Percentiles rank a stretch among this genome's conserved stretches.
phyloP scores from a whole-genome alignment of 92 coral and sea anemone genomes.

The Galaxea fascicularis region DNA sequence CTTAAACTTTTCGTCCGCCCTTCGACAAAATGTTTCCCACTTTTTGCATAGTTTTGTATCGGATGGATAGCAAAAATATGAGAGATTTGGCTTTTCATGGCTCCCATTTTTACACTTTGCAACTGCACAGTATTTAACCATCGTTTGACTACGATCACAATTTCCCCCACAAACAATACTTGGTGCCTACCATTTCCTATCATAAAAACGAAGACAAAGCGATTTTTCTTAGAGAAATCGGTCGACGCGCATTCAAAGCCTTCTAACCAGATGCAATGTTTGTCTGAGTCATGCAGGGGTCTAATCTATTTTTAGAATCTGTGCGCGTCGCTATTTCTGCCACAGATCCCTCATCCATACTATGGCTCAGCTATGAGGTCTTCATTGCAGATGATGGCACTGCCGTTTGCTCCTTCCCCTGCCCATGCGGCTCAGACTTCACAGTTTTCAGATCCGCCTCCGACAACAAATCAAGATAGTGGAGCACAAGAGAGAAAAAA shows the following conservation, averaged over 20 bases:
- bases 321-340: too few species aligned
- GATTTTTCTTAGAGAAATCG: too few species aligned
- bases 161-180: too few species aligned
- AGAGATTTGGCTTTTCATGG: constrained; percentile 17
- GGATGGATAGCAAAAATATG: constrained; percentile 15
- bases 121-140: constrained; percentile 24
- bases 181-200: too few species aligned
- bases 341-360: constrained; percentile 18
- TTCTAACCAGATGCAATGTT: too few species aligned
- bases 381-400: constrained; percentile 32
- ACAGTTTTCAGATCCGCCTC: constrained; percentile 23
- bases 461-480: constrained; percentile 25
- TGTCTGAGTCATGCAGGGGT: too few species aligned
- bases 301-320: too few species aligned
- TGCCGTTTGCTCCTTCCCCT: constrained; percentile 16
- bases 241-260: too few species aligned
- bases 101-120: constrained; percentile 28
- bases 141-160: not conserved
- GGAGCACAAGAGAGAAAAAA: constrained; percentile 36
- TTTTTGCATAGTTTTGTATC: constrained; percentile 32
- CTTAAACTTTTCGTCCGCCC: constrained; percentile 33
- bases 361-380: constrained; percentile 22
- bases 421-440: constrained; percentile 29
- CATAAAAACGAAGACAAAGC: too few species aligned
- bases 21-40: constrained; percentile 36